Conservation (phyloP, 1,140 invertebrate species). For the Dendrolimus punctatus region DNA sequence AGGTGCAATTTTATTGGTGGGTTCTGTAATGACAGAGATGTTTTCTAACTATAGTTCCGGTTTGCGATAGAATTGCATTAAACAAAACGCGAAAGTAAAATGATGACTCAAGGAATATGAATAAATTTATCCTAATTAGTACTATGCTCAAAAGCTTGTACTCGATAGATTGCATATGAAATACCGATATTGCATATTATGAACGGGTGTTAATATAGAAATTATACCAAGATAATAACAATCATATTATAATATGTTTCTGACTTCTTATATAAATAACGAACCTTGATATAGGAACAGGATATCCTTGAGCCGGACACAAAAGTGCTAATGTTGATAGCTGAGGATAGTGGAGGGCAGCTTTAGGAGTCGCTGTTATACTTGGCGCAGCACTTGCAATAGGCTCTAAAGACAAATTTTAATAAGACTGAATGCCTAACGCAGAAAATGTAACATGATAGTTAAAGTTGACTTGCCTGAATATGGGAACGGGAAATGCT, state of each 20-base stretch:
- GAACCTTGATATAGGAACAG: constrained; percentile 81
- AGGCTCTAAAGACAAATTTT: constrained; percentile 66
- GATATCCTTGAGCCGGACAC: constrained; percentile 80
- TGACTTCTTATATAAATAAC: constrained; percentile 26
- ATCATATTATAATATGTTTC: too few relatives aligned
- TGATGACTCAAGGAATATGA: background rate
- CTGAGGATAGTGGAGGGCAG: constrained; percentile 50
- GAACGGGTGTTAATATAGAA: too few relatives aligned
- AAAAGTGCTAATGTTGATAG: constrained; percentile 70
- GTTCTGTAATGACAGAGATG: constrained; percentile 73
- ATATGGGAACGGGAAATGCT: constrained; percentile 79
- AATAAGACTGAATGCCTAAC: too few relatives aligned
- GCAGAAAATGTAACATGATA: background rate
- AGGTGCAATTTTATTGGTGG: constrained; percentile 78
- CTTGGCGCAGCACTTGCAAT: constrained; percentile 73
- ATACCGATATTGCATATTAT: too few relatives aligned
- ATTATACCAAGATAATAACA: too few relatives aligned
- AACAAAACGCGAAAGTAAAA: background rate
- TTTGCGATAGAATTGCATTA: too few relatives aligned
- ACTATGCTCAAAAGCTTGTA: too few relatives aligned
- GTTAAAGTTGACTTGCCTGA: constrained; percentile 76
- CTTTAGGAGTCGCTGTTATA: constrained; percentile 69
- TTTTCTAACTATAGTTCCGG: constrained; percentile 2
- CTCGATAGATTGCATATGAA: too few relatives aligned
- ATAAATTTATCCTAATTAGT: background rate